Conservation (phyloP, 2,888 invertebrate genomes). For the Leucophora obtusa region DNA sequence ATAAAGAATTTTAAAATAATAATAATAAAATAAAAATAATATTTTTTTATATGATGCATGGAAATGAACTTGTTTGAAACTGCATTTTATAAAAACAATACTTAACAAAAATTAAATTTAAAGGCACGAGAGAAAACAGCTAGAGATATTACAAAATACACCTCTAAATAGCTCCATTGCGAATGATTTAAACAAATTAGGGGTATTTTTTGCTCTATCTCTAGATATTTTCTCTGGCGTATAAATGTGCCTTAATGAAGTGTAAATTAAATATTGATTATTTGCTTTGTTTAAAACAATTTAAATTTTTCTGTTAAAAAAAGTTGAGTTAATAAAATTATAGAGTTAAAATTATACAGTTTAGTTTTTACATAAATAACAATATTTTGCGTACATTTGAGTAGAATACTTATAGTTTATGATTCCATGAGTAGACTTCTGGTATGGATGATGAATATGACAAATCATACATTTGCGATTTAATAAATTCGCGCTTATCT, state of each 20-base stretch:
- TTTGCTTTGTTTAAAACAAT: background rate
- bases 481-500: conserved; percentile 86
- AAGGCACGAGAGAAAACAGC: too few species aligned
- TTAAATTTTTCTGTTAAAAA: background rate
- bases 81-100: background rate
- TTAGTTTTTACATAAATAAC: conserved; percentile 5
- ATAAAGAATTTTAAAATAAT: background rate
- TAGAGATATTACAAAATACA: too few species aligned
- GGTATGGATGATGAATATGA: conserved; percentile 85
- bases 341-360: conserved; percentile 20
- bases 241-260: too few species aligned
- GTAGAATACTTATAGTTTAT: conserved; percentile 76
- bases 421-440: conserved; percentile 80
- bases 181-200: too few species aligned
- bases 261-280: background rate
- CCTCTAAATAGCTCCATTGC: too few species aligned
- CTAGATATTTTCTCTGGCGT: too few species aligned
- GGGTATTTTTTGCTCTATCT: too few species aligned
- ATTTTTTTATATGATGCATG: background rate
- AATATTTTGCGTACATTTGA: background rate
- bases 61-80: background rate
- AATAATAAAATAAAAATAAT: background rate
- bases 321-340: background rate
- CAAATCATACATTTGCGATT: conserved; percentile 89
- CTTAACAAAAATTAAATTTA: background rate